Evolutionary conservation across 2,797 vertebrate species (phyloP).

Genomic region (Sebastes hopkinsi): DNA sequence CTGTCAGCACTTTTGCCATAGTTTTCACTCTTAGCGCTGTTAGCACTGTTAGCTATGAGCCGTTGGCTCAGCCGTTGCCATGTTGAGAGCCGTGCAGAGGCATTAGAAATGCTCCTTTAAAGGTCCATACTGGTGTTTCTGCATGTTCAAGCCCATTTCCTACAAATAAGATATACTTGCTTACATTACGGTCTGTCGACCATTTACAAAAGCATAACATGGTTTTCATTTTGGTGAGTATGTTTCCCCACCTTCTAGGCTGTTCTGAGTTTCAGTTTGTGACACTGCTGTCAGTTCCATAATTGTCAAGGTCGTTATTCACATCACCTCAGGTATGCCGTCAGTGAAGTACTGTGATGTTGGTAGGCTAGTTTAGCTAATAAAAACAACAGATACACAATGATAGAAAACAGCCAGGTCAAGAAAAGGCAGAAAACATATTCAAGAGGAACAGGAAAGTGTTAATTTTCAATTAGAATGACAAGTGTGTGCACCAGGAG

Average conservation of each 20-base stretch:
- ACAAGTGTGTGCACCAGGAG: neutral
- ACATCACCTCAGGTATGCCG: neutral
- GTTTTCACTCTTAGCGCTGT: neutral
- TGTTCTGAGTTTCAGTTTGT: neutral
- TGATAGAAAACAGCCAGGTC: neutral
- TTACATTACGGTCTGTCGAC: neutral
- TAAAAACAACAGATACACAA: neutral
- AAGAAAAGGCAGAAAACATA: neutral
- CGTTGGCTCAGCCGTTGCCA: neutral
- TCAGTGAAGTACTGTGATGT: neutral
- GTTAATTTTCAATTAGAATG: neutral
- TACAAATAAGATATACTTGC: neutral
- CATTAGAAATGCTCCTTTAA: neutral
- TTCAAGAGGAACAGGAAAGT: neutral
- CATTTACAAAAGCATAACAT: neutral
- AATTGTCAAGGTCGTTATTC: neutral
- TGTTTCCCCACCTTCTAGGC: neutral
- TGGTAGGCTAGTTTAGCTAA: neutral
- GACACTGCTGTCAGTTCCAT: neutral
- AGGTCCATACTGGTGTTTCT: neutral
- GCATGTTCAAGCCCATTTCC: neutral
- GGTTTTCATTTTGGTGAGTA: neutral
- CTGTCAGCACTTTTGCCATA: neutral
- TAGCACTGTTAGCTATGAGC: neutral
- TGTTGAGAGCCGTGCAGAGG: neutral